These are phyloP conservation scores for Ischnus inquisitorius DNA, from an alignment of 2,888 invertebrate genomes.

Conservation along the genomic window DNA sequence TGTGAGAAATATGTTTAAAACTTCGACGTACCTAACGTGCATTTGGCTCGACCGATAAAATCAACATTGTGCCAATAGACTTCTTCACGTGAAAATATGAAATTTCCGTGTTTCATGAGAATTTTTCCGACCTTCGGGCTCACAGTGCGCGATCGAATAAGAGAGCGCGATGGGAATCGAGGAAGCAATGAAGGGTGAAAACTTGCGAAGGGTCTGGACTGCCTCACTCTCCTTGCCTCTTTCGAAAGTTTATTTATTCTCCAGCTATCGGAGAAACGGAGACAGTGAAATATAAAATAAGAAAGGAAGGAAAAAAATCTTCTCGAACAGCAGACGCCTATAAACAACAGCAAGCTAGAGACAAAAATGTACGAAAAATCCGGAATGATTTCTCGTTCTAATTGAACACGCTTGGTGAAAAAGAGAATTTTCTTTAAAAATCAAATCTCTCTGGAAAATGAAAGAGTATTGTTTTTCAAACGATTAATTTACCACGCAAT, in stretches of 20 bases:
- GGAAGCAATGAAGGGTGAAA: neutral
- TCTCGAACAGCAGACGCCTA: neutral
- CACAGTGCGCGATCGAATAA: neutral
- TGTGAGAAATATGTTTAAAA: constrained; percentile 10
- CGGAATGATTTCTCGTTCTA: no score
- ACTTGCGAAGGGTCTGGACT: neutral
- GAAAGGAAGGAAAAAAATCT: neutral
- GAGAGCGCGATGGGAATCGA: neutral
- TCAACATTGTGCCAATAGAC: neutral
- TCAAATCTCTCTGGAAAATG: no score
- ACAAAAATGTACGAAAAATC: no score
- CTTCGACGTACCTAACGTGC: constrained; percentile 26
- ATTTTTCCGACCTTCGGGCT: neutral
- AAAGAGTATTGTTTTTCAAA: no score
- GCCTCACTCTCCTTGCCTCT: neutral
- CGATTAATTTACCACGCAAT: neutral
- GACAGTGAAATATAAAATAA: neutral
- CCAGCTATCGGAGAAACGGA: neutral
- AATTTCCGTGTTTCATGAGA: constrained; percentile 36
- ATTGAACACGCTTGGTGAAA: no score
- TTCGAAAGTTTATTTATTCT: neutral
- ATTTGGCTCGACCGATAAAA: neutral
- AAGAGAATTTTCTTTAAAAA: no score
- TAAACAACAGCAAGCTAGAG: no score
- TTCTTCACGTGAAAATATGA: constrained; percentile 16